Base-by-base conservation (phyloP, 2,797 vertebrate genomes). In the Babyrousa celebensis region DNA sequence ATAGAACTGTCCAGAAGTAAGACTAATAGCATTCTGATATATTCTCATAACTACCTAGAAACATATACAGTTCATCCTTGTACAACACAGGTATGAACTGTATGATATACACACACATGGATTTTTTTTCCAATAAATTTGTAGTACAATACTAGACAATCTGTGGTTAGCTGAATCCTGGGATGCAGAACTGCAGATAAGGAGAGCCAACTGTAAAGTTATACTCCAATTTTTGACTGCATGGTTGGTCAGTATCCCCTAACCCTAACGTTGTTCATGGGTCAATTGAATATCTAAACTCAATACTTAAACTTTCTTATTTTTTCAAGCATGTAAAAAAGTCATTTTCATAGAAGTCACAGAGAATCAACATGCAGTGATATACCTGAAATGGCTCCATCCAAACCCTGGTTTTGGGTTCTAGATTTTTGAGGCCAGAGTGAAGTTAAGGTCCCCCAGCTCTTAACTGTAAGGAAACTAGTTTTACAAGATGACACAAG, bases 1-100 rank as follows among this genome's bases (percentile, higher is more conserved):
- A 48, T 12, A 91, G 67, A 71, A 67, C n/a, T 67, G 18, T 79
- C 90, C 82, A 85, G 74, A 60, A 70, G 27, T 15, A 85, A 95
- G 32, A 85, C 54, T 60, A 23, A n/a, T 16, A 90, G 20, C 18
- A 85, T 62, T 67, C 23, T 83, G 36, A 60, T 79, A 65, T 20
- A 23, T 71, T 97, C 68, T 86, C 18, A 4, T 52, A 85, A 94
- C 32, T 65, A 60, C 72, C 25, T 43, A 70, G 68, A 72, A 87
- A 85, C 54, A 74, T 36, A 52, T 10, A 68, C 23, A 70, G 36
- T 12, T 62, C 27, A 70, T 79, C 54, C 20, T 25, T 58, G n/a
- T 36, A 79, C n/a, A 58, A 36, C n/a, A 36, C 12, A 58, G n/a
- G n/a, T 36, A 14, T 58, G n/a, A 79, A 36, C n/a, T 36, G 12